Conservation (phyloP, 1,140 invertebrate species). For the Caenorhabditis latens region DNA sequence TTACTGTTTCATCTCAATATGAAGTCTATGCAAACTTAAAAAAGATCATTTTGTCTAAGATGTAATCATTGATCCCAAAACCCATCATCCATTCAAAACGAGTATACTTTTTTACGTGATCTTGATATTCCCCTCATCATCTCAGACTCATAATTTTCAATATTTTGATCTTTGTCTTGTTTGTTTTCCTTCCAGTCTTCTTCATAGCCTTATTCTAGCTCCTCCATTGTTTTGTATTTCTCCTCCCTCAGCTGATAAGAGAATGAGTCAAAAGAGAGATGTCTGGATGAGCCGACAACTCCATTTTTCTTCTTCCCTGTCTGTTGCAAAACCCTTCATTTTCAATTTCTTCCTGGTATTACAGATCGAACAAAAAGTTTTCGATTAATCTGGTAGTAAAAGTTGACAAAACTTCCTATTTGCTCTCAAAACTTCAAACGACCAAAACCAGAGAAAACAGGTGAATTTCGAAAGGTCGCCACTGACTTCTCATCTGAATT, state of each 20-base stretch:
- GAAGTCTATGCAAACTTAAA: background rate
- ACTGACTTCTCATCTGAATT: background rate
- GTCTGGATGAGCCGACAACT: constrained; percentile 6
- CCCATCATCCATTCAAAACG: no score
- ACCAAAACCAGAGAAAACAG: background rate
- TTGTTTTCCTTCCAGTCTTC: background rate
- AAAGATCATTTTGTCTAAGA: no score
- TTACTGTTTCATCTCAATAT: background rate
- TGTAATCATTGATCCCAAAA: no score
- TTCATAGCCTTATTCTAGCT: background rate
- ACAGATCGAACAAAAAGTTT: no score
- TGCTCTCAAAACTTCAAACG: background rate
- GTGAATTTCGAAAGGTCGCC: background rate
- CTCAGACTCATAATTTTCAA: background rate
- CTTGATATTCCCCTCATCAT: background rate
- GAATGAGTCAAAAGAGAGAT: background rate
- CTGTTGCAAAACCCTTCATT: background rate
- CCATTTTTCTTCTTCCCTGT: background rate
- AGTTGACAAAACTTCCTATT: background rate
- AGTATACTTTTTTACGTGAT: no score
- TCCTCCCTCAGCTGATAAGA: constrained; percentile 6
- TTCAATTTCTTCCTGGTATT: background rate
- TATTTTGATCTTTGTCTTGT: constrained; percentile 1
- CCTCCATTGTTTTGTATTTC: background rate
- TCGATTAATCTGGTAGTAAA: background rate